These are phyloP conservation scores for Aphis craccivora DNA, from an alignment of 1,140 invertebrate species.

Conservation along the genomic window DNA sequence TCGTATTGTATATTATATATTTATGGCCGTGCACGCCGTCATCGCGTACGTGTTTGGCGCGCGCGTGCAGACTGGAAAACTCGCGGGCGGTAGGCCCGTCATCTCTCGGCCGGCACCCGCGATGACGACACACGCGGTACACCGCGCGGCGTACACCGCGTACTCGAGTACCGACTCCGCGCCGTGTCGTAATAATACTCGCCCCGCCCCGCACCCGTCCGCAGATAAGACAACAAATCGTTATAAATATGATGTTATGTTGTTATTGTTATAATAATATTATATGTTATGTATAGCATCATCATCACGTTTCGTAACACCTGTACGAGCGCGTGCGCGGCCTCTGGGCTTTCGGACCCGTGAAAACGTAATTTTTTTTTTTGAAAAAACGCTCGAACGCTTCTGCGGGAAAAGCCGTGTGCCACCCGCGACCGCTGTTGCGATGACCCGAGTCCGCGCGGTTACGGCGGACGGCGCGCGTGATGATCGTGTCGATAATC, in stretches of 20 bases:
- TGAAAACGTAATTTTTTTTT: background rate
- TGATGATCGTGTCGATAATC: too few species aligned
- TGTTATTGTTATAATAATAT: background rate
- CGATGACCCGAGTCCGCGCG: too few species aligned
- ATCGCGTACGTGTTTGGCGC: background rate
- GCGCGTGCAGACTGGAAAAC: background rate
- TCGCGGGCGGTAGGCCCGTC: background rate
- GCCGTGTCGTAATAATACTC: background rate
- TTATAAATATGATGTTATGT: background rate
- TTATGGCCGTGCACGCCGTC: background rate
- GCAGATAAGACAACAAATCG: background rate
- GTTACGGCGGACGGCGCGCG: background rate
- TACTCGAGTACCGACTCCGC: background rate
- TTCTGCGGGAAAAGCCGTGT: background rate
- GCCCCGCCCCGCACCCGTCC: too few species aligned
- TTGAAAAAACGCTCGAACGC: background rate
- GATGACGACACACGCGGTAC: background rate
- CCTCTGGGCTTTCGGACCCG: background rate
- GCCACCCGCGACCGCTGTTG: too few species aligned
- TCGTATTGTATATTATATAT: too few species aligned
- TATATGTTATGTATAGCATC: too few species aligned
- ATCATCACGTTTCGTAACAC: background rate
- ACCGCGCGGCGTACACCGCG: too few species aligned
- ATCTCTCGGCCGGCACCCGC: too few species aligned
- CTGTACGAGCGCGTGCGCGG: background rate